Conservation (phyloP, 64 coral and sea anemone genomes). For the Dendronephthya gigantea region DNA sequence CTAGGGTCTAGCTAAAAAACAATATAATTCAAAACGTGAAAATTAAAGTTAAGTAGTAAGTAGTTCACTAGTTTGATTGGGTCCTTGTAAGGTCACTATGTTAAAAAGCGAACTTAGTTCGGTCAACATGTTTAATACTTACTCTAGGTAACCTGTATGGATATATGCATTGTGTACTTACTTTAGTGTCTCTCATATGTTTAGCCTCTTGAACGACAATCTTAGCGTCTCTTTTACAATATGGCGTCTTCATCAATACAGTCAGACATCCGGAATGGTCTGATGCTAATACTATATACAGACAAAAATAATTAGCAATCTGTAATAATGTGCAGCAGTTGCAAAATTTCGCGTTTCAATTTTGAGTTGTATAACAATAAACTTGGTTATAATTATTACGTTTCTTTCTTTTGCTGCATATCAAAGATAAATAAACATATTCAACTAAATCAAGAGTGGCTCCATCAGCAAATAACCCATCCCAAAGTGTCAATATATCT, state of each 20-base stretch:
- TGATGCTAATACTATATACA: not conserved
- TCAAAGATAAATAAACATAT: constrained; percentile 77
- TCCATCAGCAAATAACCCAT: constrained; percentile 82
- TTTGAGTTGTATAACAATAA: not conserved
- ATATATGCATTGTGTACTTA: too few species aligned
- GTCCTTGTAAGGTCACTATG: too few species aligned
- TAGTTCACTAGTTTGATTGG: too few species aligned
- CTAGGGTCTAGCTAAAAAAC: not conserved
- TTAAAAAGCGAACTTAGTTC: too few species aligned
- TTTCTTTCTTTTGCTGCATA: constrained; percentile 67
- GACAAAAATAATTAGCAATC: not conserved
- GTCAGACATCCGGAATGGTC: not conserved
- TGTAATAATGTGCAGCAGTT: too few species aligned
- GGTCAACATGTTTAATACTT: too few species aligned
- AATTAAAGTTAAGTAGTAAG: too few species aligned
- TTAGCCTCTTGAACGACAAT: not conserved
- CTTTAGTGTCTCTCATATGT: not conserved
- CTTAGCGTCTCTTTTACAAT: not conserved
- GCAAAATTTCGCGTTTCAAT: not conserved
- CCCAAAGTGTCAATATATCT: constrained; percentile 79
- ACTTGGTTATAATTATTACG: constrained; percentile 37
- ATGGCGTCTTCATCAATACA: constrained; percentile 4
- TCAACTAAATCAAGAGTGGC: constrained; percentile 68
- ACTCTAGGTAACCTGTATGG: too few species aligned
- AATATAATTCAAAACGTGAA: too few species aligned